Evolutionary conservation across 2,888 invertebrate genomes (phyloP).

Genomic region (Nomada lathburiana): DNA sequence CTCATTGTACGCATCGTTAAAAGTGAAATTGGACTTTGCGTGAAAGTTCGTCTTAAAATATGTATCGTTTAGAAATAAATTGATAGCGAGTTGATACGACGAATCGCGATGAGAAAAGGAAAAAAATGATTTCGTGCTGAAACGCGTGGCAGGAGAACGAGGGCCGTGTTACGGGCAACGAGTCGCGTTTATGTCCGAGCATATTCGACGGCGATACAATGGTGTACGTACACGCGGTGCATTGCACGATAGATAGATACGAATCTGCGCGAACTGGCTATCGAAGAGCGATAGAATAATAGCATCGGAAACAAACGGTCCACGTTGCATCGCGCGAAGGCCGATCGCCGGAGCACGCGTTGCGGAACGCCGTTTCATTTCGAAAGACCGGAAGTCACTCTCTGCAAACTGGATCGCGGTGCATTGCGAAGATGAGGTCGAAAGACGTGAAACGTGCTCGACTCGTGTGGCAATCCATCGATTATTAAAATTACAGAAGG

Average conservation of each 20-base stretch:
- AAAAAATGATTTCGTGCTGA: neutral
- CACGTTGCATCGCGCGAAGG: conserved; percentile 68
- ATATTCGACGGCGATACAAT: conserved; percentile 38
- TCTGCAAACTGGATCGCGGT: conserved; percentile 76
- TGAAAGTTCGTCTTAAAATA: neutral
- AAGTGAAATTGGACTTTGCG: neutral
- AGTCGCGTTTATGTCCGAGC: conserved; percentile 35
- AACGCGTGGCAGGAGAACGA: neutral
- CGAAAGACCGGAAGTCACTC: conserved; percentile 77
- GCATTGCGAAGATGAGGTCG: conserved; percentile 69
- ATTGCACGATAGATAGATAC: conserved; percentile 52
- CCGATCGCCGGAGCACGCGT: conserved; percentile 66
- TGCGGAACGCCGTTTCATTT: conserved; percentile 77
- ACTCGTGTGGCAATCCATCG: neutral
- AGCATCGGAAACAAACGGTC: conserved; percentile 65
- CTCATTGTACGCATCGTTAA: conserved; percentile 2
- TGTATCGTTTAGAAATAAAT: conserved; percentile 5
- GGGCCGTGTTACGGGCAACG: conserved; percentile 3
- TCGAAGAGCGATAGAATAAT: conserved; percentile 60
- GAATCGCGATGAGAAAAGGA: neutral
- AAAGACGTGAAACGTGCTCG: conserved; percentile 44
- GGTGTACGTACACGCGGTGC: conserved; percentile 5
- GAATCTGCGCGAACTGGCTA: conserved; percentile 42
- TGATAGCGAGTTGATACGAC: neutral
- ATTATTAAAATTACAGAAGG: neutral